Evolutionary conservation across 2,888 invertebrate species (phyloP), one percentile per base, ranked within the genome.

Genomic region (Resseliella maxima): DNA sequence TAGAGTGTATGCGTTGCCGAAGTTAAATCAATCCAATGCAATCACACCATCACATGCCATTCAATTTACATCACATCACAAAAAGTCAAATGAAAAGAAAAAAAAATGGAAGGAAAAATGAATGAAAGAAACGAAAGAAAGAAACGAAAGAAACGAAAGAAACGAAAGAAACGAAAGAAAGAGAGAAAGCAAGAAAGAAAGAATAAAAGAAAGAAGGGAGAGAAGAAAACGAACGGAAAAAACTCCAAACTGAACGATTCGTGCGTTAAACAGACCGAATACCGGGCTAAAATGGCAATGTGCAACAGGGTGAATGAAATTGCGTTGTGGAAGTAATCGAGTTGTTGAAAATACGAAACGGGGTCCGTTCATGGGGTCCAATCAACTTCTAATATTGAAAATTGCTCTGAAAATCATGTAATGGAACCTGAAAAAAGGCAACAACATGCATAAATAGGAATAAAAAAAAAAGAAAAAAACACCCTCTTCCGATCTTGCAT

Each of bases 1-100:
- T 85, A 50, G 72, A 21, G 85, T 46, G 50, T 50, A 50, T 85
- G 45, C 45, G 85, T 85, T 85, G 85, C 46, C 50, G 85, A 85
- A 85, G 50, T 72, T 15, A 72, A 72, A 72, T 72, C 72, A 72
- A 72, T 72, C 72, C 72, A 72, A 72, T 72, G 72, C 72, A 72
- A 72, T 72, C 72, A n/a, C 72, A 72, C 72, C 35, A 72, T 72
- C 72, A 35, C 35, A n/a, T n/a, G 18, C 72, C 31, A 72, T 72
- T 72, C 72, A 72, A 72, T 72, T 72, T 72, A 72, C 72, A 72
- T 72, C 72, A 72, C 72, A 72, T 27, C 31, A 31, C 72, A 72
- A 5, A 59, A 31, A 72, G 12, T 12, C 31, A 10, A 59, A 5
- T 8, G 41, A 8, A 41, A 5, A 41, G 41, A 8, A 41, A 41